Percentiles rank a stretch among this genome's conserved stretches.
phyloP scores from a whole-genome alignment of 2,888 invertebrate genomes.

The Temnothorax rugatulus region DNA sequence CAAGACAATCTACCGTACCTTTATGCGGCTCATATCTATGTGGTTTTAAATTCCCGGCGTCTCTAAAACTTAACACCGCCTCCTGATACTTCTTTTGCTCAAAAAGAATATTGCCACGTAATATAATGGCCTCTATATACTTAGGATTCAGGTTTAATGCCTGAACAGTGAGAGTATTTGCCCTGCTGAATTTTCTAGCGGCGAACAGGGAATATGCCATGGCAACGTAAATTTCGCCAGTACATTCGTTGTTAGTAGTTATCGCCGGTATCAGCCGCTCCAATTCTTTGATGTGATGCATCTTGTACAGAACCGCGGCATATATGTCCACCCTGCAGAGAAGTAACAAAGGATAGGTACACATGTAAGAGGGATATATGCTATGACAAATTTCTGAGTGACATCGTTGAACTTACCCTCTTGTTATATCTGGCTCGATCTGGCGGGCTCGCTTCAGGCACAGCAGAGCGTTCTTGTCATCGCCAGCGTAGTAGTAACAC shows the following conservation, averaged over 20 bases:
- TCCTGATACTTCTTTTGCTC: constrained; percentile 90
- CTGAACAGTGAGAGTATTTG: constrained; percentile 92
- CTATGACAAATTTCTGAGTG: background rate
- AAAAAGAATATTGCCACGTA: constrained; percentile 91
- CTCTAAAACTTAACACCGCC: constrained; percentile 90
- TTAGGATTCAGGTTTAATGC: constrained; percentile 89
- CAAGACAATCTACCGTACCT: constrained; percentile 92
- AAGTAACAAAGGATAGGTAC: constrained; percentile 16
- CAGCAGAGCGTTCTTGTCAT: constrained; percentile 89
- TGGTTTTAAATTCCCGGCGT: constrained; percentile 89
- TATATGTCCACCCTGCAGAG: constrained; percentile 89
- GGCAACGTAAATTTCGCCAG: constrained; percentile 92
- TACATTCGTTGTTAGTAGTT: constrained; percentile 87
- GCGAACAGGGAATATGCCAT: constrained; percentile 91
- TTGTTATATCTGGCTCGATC: constrained; percentile 83
- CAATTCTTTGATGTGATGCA: constrained; percentile 88
- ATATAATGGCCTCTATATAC: constrained; percentile 91
- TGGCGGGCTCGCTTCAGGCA: constrained; percentile 86
- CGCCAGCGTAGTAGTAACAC: constrained; percentile 91
- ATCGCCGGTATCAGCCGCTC: constrained; percentile 88
- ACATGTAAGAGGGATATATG: background rate
- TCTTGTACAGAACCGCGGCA: constrained; percentile 89
- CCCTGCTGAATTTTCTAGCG: constrained; percentile 89
- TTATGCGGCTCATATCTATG: constrained; percentile 92
- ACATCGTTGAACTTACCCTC: constrained; percentile 77